These are phyloP conservation scores for Aphidius ervi DNA, from an alignment of 1,140 invertebrate species.

Conservation along the genomic window DNA sequence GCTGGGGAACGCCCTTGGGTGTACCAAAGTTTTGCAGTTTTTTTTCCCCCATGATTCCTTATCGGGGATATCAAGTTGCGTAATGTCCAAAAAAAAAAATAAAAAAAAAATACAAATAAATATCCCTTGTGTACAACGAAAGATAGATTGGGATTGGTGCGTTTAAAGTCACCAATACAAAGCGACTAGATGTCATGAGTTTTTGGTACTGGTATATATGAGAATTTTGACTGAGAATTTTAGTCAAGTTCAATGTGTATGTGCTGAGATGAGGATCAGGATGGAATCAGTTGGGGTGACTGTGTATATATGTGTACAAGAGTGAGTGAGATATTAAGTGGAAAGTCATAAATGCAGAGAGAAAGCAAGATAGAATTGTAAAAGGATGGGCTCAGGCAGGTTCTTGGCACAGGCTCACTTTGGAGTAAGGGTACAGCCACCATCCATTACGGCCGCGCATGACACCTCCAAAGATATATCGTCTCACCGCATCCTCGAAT, in stretches of 20 bases:
- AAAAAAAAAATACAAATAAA: conserved; percentile 12
- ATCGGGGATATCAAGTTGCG: conserved; percentile 31
- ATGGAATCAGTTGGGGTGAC: too few species aligned
- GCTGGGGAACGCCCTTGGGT: conserved; percentile 20
- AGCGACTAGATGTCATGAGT: too few species aligned
- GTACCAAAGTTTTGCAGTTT: conserved; percentile 22
- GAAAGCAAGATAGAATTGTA: conserved; percentile 19
- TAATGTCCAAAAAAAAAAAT: conserved; percentile 25
- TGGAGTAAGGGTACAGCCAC: conserved; percentile 48
- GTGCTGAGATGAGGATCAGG: too few species aligned
- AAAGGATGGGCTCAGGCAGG: conserved; percentile 38
- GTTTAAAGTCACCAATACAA: too few species aligned
- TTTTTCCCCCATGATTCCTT: conserved; percentile 26
- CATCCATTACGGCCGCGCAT: conserved; percentile 51
- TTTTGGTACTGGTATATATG: too few species aligned
- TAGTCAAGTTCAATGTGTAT: too few species aligned
- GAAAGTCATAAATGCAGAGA: conserved; percentile 20
- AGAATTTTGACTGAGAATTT: too few species aligned
- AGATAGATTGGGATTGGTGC: conserved; percentile 7
- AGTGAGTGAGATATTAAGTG: conserved; percentile 5
- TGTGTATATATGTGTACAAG: too few species aligned
- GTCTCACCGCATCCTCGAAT: conserved; percentile 51
- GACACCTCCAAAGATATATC: conserved; percentile 52
- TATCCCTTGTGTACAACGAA: neutral
- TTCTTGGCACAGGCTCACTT: conserved; percentile 50